A percentile compares a stretch with the other conserved stretches of the same genome.
phyloP scores from a whole-genome alignment of 2,888 invertebrate genomes.

The Amiota communis region DNA sequence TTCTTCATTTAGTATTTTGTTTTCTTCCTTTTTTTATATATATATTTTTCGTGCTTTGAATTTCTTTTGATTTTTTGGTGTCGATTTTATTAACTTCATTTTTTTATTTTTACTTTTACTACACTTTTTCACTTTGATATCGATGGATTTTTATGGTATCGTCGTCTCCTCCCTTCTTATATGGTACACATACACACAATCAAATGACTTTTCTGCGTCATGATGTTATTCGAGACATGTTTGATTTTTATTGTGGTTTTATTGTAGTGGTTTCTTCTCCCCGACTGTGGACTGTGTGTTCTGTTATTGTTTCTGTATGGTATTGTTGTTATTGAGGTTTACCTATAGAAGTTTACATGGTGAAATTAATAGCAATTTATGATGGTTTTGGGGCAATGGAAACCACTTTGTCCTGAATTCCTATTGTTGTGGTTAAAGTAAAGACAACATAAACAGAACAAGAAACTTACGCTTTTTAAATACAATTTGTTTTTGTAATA shows the following conservation, averaged over 20 bases:
- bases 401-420: neutral
- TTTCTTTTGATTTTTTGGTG: slow-evolving; percentile 41
- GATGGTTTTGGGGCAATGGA: neutral
- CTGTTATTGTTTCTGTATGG: slow-evolving; percentile 15
- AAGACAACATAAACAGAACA: no score
- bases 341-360: neutral
- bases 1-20: slow-evolving; percentile 31
- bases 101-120: neutral
- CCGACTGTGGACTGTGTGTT: neutral
- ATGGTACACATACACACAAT: neutral
- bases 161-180: neutral
- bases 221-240: slow-evolving; percentile 1
- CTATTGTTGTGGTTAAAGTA: no score
- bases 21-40: slow-evolving; percentile 44
- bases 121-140: neutral
- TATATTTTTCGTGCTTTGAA: slow-evolving; percentile 36
- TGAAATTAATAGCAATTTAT: slow-evolving; percentile 27
- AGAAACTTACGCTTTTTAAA: no score
- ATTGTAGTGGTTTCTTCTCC: neutral
- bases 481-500: no score
- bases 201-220: no score
- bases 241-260: slow-evolving; percentile 4
- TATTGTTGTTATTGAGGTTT: neutral
- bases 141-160: slow-evolving; percentile 12
- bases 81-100: slow-evolving; percentile 54